Base-by-base conservation (phyloP, 2,888 invertebrate genomes). In the Ceratothoa steindachneri region DNA sequence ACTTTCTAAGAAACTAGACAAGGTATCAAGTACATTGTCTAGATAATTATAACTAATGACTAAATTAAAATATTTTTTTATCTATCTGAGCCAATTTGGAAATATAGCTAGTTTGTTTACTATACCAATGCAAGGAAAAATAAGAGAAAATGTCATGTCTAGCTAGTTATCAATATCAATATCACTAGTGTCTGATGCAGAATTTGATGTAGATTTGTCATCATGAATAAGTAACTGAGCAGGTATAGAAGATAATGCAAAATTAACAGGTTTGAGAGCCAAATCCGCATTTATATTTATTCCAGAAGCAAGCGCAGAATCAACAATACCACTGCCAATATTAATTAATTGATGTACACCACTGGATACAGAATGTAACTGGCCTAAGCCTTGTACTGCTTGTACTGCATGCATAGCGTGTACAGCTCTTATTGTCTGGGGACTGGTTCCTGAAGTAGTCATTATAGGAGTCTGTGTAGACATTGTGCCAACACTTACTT, bases 381-480 rank as follows among this genome's bases (percentile, higher is more conserved):
- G 70, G 12, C 73, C 53, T 15, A 77, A 71, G 64, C 77, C 75
- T 65, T 77, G 77, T 51, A 77, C 77, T 55, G 77, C 77, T 53
- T 77, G 75, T 15, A 77, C 77, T 52, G 77, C 77, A 73, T 77
- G 77, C 75, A 77, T 77, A 30, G 77, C 75, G 19, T 77, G 77
- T 41, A 77, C 69, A 60, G 77, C 73, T 41, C 77, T 66, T 31
- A 77, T 77, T 29, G 77, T 75, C 55, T 75, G 75, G 60, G 77
- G 75, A 60, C 60, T 29, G 7, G 70, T 60, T 4, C 60, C 60
- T 24, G 60, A 60, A 4, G 60, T 60, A 22, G 60, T 60, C 60
- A 60, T 60, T 22, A 60, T 60, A 12, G 60, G 60, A 24, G 60
- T 60, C 24, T 60, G 60, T 15, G 60, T 60, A 22, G 60, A 60